Base-by-base conservation (phyloP, 2,888 invertebrate species). In the Coenonympha glycerion region DNA sequence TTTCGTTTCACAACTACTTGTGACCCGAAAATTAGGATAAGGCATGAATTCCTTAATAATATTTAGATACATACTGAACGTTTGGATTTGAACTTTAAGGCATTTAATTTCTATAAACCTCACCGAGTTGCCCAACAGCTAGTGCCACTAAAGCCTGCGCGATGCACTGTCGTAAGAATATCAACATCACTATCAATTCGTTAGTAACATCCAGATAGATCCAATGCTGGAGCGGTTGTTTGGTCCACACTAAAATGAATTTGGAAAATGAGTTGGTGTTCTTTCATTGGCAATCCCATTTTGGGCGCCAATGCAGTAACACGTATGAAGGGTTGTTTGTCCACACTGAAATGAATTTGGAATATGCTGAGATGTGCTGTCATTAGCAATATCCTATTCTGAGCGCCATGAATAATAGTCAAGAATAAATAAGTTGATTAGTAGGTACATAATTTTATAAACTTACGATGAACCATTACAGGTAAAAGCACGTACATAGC, bases 41-140 rank as follows among this genome's bases (percentile, higher is more conserved):
- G n/a, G n/a, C n/a, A n/a, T n/a, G n/a, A n/a, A n/a, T n/a, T n/a
- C n/a, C n/a, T n/a, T n/a, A n/a, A n/a, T n/a, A n/a, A n/a, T n/a
- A n/a, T n/a, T n/a, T n/a, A n/a, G n/a, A n/a, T n/a, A n/a, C n/a
- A n/a, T n/a, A n/a, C n/a, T n/a, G n/a, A n/a, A n/a, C n/a, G n/a
- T n/a, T n/a, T n/a, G n/a, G n/a, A n/a, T n/a, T n/a, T n/a, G n/a
- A n/a, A n/a, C n/a, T n/a, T n/a, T n/a, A n/a, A n/a, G n/a, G n/a
- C n/a, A n/a, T n/a, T n/a, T n/a, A n/a, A n/a, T n/a, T n/a, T n/a
- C n/a, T n/a, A n/a, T n/a, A n/a, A n/a, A 13, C 33, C 47, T 40
- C 63, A 84, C 85, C 80, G 42, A 85, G 69, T 53, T 86, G 85
- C 4, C 85, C 86, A 53, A 86, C 47, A 3, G 81, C 76, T 1